Conservation (phyloP, 2,888 invertebrate genomes). For the Drosophila villosipedis region DNA sequence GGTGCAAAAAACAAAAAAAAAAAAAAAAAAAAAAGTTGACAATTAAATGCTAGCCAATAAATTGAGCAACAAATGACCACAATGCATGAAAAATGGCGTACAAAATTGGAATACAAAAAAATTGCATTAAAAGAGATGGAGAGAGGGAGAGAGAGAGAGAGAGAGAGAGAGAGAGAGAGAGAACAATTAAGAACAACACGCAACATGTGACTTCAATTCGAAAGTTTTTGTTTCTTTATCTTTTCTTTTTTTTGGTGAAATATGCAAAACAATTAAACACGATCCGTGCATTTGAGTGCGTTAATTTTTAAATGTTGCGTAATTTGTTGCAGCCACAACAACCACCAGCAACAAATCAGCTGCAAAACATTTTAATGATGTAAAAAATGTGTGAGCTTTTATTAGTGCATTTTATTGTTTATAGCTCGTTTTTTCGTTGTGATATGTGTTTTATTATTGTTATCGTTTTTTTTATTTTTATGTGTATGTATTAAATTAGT, state of each 20-base stretch:
- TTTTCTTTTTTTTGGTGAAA: not conserved
- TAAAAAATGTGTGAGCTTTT: conserved; percentile 70
- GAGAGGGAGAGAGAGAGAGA: not conserved
- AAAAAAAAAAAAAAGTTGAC: conserved; percentile 10
- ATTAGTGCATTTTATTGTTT: conserved; percentile 70
- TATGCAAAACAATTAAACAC: conserved; percentile 1
- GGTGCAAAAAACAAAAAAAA: conserved; percentile 1
- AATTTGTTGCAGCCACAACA: conserved; percentile 41
- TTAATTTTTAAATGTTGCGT: conserved; percentile 25
- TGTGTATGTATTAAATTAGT: conserved; percentile 1
- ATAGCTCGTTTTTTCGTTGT: conserved; percentile 21
- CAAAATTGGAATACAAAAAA: not conserved
- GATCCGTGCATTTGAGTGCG: conserved; percentile 1
- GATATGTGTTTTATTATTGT: conserved; percentile 18
- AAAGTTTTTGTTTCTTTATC: not conserved
- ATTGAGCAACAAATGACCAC: conserved; percentile 33
- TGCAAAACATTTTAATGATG: conserved; percentile 66
- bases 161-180: not conserved
- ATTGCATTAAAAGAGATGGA: not conserved
- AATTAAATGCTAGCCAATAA: conserved; percentile 46
- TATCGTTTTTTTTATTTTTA: conserved; percentile 11
- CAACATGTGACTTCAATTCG: conserved; percentile 36
- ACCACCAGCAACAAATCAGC: conserved; percentile 49
- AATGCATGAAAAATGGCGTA: conserved; percentile 28
- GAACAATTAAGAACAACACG: conserved; percentile 31